phyloP scores from a whole-genome alignment of 2,797 vertebrate species.

The Corythornis leucogaster region DNA sequence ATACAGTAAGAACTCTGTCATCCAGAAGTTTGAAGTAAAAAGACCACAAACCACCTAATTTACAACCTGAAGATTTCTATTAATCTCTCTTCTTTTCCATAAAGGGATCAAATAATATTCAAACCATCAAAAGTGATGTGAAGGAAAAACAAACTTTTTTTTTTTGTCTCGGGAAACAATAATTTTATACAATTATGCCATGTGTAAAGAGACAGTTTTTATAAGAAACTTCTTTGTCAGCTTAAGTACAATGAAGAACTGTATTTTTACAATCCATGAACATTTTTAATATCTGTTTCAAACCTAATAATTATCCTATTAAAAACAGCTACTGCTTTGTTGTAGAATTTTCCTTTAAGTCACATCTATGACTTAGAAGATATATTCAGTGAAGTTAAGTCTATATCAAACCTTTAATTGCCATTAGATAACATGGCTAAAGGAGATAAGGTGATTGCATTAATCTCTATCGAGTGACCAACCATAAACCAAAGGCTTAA shows the following conservation, averaged over 20 bases:
- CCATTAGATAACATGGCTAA: neutral
- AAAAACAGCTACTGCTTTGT: neutral
- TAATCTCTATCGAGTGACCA: neutral
- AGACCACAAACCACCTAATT: accelerated
- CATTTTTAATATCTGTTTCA: neutral
- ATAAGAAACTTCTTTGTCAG: neutral
- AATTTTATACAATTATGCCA: neutral
- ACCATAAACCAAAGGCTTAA: neutral
- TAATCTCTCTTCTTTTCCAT: neutral
- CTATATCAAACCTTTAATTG: neutral
- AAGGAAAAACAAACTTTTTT: neutral
- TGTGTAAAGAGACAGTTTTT: neutral
- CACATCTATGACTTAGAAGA: neutral
- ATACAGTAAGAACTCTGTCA: neutral
- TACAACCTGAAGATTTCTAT: neutral
- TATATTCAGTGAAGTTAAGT: neutral
- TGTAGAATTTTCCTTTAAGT: neutral
- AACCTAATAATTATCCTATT: neutral
- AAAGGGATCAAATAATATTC: neutral
- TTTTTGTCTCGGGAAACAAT: neutral
- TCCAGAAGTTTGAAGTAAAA: neutral
- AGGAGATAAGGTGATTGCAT: neutral
- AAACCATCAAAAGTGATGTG: neutral
- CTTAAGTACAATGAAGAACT: neutral
- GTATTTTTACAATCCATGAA: neutral